Evolutionary conservation across 2,888 invertebrate species (phyloP).

Genomic region (Allygus modestus): DNA sequence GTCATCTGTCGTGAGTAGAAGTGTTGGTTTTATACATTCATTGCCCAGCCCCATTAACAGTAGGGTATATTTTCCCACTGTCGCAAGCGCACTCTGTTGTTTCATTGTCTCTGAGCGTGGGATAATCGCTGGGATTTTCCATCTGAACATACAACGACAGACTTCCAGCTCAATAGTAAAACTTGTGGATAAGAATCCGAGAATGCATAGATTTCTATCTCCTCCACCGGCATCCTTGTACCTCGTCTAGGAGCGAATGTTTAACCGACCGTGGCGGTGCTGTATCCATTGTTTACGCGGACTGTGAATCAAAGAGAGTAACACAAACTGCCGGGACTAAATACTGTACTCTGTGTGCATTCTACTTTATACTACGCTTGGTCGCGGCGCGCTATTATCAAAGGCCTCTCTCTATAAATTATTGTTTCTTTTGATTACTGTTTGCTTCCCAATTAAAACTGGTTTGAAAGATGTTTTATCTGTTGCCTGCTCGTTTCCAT

Average conservation of each 20-base stretch:
- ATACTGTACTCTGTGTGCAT: conserved; percentile 7
- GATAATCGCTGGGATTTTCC: too few species aligned
- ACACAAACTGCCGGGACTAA: not conserved
- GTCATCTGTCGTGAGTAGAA: too few species aligned
- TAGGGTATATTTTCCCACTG: too few species aligned
- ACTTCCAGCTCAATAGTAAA: too few species aligned
- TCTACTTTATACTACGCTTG: conserved; percentile 8
- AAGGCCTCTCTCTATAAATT: conserved; percentile 6
- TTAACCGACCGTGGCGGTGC: not conserved
- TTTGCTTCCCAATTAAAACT: not conserved
- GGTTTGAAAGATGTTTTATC: not conserved
- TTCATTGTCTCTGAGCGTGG: too few species aligned
- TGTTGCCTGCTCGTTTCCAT: not conserved
- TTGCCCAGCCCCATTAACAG: too few species aligned
- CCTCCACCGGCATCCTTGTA: not conserved
- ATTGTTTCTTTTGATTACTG: conserved; percentile 22
- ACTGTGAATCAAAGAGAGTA: not conserved
- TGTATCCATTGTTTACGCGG: not conserved
- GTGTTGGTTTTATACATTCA: too few species aligned
- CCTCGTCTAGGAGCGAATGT: not conserved
- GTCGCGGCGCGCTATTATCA: not conserved
- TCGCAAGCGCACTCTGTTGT: too few species aligned
- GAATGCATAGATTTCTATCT: not conserved
- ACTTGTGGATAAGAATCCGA: not conserved
- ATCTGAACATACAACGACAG: too few species aligned